phyloP scores from a whole-genome alignment of 2,888 invertebrate genomes.

The Drosophila prostipennis region DNA sequence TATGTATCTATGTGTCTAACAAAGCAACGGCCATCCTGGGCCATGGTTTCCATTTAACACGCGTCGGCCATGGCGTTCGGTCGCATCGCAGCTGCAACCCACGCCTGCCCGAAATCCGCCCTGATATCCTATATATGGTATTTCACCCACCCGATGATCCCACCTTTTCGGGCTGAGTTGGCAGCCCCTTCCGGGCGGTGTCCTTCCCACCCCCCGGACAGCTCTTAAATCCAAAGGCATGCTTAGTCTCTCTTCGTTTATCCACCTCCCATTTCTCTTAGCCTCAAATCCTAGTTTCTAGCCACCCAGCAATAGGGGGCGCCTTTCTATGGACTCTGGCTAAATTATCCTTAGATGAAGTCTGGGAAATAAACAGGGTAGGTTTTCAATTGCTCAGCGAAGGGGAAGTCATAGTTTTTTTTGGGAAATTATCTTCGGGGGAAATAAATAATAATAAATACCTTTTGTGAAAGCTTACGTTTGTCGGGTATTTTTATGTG shows the following conservation, averaged over 20 bases:
- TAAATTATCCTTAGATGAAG: conserved; percentile 11
- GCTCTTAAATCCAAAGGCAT: conserved; percentile 35
- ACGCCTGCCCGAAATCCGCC: conserved; percentile 39
- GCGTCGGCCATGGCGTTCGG: conserved; percentile 74
- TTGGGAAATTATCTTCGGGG: conserved; percentile 7
- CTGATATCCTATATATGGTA: neutral
- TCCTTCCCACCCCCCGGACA: conserved; percentile 48
- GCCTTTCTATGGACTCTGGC: conserved; percentile 30
- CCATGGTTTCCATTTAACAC: conserved; percentile 74
- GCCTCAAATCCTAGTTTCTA: conserved; percentile 9
- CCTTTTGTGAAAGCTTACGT: neutral
- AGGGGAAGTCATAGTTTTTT: conserved; percentile 20
- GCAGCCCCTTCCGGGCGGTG: conserved; percentile 44
- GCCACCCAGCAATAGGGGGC: conserved; percentile 68
- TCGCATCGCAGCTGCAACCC: conserved; percentile 54
- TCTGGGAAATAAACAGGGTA: conserved; percentile 1
- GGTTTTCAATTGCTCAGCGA: neutral
- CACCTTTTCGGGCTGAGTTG: conserved; percentile 48
- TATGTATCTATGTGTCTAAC: conserved; percentile 51
- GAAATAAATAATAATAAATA: neutral
- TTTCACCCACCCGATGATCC: conserved; percentile 7
- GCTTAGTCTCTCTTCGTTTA: conserved; percentile 70
- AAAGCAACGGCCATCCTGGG: conserved; percentile 52
- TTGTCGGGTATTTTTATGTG: neutral
- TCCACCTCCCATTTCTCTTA: conserved; percentile 53